Evolutionary conservation across 1,140 invertebrate species (phyloP).

Genomic region (Diuraphis noxia): DNA sequence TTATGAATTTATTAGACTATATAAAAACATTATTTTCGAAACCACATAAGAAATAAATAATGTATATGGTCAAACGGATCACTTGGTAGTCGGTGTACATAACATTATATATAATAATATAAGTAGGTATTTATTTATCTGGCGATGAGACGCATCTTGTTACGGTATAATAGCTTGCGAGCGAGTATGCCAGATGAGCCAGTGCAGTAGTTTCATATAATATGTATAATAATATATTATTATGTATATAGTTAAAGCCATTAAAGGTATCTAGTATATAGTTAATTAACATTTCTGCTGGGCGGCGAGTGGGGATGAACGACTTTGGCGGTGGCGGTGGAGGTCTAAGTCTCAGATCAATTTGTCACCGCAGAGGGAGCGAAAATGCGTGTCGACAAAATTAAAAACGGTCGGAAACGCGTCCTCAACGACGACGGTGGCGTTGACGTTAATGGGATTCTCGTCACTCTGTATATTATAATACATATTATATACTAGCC

Average conservation of each 20-base stretch:
- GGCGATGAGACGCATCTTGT: neutral
- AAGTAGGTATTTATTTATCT: neutral
- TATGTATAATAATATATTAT: neutral
- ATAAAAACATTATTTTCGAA: neutral
- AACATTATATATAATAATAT: neutral
- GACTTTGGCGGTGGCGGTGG: neutral
- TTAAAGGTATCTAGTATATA: neutral
- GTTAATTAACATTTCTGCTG: conserved; percentile 17
- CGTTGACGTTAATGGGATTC: conserved; percentile 22
- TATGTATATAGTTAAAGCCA: neutral
- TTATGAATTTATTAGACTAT: neutral
- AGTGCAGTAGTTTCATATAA: neutral
- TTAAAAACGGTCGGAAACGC: conserved; percentile 38
- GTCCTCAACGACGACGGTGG: neutral
- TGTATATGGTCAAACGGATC: neutral
- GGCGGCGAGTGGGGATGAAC: neutral
- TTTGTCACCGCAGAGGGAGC: conserved; percentile 36
- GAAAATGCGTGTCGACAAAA: conserved; percentile 29
- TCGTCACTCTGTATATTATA: neutral
- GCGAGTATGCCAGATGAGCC: neutral
- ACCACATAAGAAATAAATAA: neutral
- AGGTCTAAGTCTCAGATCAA: conserved; percentile 21
- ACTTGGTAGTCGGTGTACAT: neutral
- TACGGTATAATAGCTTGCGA: neutral
- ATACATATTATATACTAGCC: neutral